Percentiles rank a stretch among this genome's conserved stretches.
phyloP scores from a whole-genome alignment of 2,113 vertebrate genomes.

The Oreotrochilus melanogaster region DNA sequence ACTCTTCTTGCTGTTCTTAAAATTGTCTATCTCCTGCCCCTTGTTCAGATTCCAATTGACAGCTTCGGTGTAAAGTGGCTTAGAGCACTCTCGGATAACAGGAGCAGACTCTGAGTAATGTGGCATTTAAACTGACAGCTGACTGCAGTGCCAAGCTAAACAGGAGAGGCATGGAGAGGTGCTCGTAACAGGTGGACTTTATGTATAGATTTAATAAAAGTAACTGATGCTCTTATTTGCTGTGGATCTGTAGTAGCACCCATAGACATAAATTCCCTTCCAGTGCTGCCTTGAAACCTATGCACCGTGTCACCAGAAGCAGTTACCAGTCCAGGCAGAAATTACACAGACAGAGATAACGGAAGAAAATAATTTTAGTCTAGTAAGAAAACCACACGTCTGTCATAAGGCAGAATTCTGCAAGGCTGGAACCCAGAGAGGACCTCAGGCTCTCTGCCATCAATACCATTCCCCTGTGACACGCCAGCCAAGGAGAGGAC shows the following conservation, averaged over 20 bases:
- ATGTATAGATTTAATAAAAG: neutral
- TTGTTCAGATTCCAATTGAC: slow-evolving; percentile 1
- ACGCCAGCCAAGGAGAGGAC: neutral
- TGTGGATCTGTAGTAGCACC: neutral
- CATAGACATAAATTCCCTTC: neutral
- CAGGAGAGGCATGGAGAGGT: neutral
- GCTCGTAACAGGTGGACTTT: neutral
- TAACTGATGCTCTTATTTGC: neutral
- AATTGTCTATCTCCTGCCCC: neutral
- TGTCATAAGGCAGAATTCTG: neutral
- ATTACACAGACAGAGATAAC: neutral
- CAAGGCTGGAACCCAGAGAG: neutral
- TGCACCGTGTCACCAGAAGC: neutral
- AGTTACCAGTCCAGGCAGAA: neutral
- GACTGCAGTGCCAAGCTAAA: neutral
- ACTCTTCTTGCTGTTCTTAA: neutral
- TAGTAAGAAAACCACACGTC: neutral
- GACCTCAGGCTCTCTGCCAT: neutral
- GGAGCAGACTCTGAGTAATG: neutral
- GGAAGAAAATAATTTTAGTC: neutral
- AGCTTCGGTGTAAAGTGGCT: slow-evolving; percentile 26
- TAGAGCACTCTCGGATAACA: neutral
- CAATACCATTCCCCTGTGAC: rapidly evolving
- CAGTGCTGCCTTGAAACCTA: neutral
- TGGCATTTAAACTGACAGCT: neutral